Conservation (phyloP, 2,888 invertebrate genomes). For the Sinopyrophorus schimmeli region DNA sequence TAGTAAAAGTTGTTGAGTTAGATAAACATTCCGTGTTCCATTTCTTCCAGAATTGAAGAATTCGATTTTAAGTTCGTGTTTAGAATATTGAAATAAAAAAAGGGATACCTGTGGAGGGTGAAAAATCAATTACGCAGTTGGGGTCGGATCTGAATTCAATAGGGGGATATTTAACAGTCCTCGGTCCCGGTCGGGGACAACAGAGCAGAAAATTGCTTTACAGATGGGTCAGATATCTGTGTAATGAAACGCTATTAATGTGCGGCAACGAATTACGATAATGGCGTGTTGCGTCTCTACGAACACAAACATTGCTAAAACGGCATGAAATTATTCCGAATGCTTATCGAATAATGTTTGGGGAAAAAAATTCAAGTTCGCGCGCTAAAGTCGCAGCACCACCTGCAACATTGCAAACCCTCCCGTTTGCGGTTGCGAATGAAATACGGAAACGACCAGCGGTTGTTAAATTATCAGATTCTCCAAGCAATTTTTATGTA, state of each 20-base stretch:
- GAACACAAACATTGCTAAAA: conserved; percentile 20
- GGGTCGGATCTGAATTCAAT: conserved; percentile 18
- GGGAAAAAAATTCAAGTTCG: not conserved
- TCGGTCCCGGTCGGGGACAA: conserved; percentile 17
- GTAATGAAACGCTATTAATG: conserved; percentile 33
- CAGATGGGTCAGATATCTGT: conserved; percentile 33
- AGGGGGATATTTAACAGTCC: conserved; percentile 19
- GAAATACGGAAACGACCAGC: conserved; percentile 9
- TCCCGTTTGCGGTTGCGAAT: conserved; percentile 9
- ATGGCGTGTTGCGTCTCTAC: conserved; percentile 18
- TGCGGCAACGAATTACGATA: conserved; percentile 24
- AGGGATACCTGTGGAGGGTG: conserved; percentile 18
- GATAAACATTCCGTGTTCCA: no score
- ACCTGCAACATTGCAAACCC: conserved; percentile 10
- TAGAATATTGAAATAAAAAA: conserved; percentile 6
- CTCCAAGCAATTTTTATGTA: conserved; percentile 30
- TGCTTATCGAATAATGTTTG: conserved; percentile 14
- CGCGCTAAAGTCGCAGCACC: conserved; percentile 4
- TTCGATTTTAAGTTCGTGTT: conserved; percentile 3
- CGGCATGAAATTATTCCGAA: conserved; percentile 16
- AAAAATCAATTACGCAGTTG: conserved; percentile 29
- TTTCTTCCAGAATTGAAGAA: conserved; percentile 2
- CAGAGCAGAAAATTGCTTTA: conserved; percentile 33
- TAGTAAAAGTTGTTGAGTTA: no score
- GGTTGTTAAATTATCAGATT: conserved; percentile 25